These are phyloP conservation scores for Centropristis striata DNA, from an alignment of 2,113 vertebrate genomes.

Conservation along the genomic window DNA sequence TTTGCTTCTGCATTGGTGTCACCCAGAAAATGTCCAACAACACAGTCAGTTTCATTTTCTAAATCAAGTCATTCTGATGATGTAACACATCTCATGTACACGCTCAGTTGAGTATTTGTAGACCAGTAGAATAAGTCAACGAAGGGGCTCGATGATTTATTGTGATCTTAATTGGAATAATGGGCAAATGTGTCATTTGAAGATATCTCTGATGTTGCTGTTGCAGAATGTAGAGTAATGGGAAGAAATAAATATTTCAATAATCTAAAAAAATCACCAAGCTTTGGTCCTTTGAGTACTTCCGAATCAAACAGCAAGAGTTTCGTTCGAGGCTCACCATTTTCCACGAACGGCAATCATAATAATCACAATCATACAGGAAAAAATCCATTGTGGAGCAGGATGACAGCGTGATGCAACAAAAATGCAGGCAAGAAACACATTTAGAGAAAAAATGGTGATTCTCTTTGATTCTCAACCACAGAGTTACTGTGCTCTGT, in stretches of 20 bases:
- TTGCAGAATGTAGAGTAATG: constrained; percentile 1
- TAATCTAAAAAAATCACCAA: constrained; percentile 17
- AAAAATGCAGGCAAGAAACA: constrained; percentile 23
- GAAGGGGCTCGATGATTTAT: neutral
- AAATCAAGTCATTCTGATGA: neutral
- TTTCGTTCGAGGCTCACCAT: constrained; percentile 17
- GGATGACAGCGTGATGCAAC: constrained; percentile 32
- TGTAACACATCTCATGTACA: neutral
- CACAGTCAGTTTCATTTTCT: neutral
- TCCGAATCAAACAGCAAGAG: constrained; percentile 7
- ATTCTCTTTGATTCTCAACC: constrained; percentile 7
- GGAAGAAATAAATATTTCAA: neutral
- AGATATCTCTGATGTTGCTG: neutral
- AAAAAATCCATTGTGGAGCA: constrained; percentile 9
- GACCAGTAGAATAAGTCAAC: neutral
- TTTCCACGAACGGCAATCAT: constrained; percentile 5
- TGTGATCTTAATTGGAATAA: constrained; percentile 20
- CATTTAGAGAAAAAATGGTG: constrained; percentile 12
- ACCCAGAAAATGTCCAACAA: neutral
- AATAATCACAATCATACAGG: constrained; percentile 40
- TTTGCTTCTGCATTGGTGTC: neutral
- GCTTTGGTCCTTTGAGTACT: constrained; percentile 42
- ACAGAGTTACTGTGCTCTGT: constrained; percentile 14
- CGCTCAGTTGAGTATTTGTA: neutral
- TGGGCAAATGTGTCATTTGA: neutral